phyloP scores from a whole-genome alignment of 2,797 vertebrate species.

The Falco novaeseelandiae region DNA sequence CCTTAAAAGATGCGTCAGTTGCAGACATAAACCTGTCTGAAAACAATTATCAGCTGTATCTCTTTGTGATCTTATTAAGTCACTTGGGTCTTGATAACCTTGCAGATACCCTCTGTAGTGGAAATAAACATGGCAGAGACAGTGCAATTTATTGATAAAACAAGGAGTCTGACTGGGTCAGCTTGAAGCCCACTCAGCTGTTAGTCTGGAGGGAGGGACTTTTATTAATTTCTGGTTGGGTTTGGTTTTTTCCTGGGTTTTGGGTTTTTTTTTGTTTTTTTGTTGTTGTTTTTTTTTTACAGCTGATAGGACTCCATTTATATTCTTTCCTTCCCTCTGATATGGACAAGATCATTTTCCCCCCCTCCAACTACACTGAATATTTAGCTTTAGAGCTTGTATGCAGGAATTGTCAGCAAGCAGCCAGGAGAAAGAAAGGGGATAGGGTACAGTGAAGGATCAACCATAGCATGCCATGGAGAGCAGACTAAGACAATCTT shows the following conservation, averaged over 20 bases:
- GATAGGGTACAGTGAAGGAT: neutral
- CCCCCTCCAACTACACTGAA: neutral
- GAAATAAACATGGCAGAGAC: conserved; percentile 24
- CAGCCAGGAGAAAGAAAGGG: neutral
- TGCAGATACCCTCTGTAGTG: conserved; percentile 1
- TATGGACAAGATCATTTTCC: neutral
- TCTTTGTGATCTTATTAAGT: conserved; percentile 4
- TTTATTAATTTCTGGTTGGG: neutral
- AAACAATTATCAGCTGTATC: conserved; percentile 11
- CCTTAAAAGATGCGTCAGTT: neutral
- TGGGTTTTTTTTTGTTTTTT: neutral
- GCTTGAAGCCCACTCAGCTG: neutral
- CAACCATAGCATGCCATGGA: neutral
- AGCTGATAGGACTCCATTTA: neutral
- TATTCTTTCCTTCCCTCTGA: neutral
- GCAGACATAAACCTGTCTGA: neutral
- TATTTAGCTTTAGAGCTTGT: neutral
- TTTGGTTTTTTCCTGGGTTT: fast-evolving
- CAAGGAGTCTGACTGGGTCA: neutral
- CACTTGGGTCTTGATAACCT: conserved; percentile 29
- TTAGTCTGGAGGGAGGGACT: neutral
- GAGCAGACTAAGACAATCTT: neutral
- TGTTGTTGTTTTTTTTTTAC: neutral
- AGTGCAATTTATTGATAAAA: conserved; percentile 54
- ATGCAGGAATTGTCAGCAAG: neutral